phyloP scores from a whole-genome alignment of 2,113 vertebrate genomes.

The Malurus melanocephalus region DNA sequence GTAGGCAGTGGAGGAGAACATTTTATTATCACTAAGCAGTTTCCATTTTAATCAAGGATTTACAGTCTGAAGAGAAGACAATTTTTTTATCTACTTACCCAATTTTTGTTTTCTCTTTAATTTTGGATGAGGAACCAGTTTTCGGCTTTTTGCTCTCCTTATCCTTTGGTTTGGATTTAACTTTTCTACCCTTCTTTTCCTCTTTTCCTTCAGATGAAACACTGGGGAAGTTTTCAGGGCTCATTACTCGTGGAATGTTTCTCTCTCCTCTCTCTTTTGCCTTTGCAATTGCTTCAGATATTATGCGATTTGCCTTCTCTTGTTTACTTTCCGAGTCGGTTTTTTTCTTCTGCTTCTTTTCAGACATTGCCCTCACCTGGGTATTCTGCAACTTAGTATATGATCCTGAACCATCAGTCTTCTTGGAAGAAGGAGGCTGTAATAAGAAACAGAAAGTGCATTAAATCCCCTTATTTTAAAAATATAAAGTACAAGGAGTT shows the following conservation, averaged over 20 bases:
- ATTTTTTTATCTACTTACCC: conserved; percentile 78
- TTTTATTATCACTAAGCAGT: conserved; percentile 27
- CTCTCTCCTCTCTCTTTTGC: conserved; percentile 93
- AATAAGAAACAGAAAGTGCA: conserved; percentile 21
- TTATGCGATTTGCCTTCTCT: conserved; percentile 97
- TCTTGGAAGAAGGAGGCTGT: conserved; percentile 89
- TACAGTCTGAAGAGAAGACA: background rate
- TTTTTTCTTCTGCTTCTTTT: conserved; percentile 82
- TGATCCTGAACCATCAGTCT: conserved; percentile 87
- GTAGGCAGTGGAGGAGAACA: conserved; percentile 20
- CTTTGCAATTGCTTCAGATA: conserved; percentile 95
- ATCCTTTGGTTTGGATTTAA: conserved; percentile 85
- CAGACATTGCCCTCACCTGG: conserved; percentile 86
- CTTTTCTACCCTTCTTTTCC: conserved; percentile 82
- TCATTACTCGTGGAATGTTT: conserved; percentile 97
- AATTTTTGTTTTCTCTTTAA: conserved; percentile 94
- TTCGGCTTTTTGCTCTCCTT: conserved; percentile 86
- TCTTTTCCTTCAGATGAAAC: conserved; percentile 83
- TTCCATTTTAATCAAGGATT: conserved; percentile 12
- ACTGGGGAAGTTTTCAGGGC: conserved; percentile 94
- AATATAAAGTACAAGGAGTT: background rate
- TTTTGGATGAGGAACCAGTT: conserved; percentile 82
- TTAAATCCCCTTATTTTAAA: background rate
- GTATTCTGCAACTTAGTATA: conserved; percentile 88
- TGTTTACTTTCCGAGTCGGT: conserved; percentile 92